A percentile compares a stretch with the other conserved stretches of the same genome.
Evolutionary conservation across 2,113 vertebrate genomes (phyloP).

Genomic region (Zingel zingel): DNA sequence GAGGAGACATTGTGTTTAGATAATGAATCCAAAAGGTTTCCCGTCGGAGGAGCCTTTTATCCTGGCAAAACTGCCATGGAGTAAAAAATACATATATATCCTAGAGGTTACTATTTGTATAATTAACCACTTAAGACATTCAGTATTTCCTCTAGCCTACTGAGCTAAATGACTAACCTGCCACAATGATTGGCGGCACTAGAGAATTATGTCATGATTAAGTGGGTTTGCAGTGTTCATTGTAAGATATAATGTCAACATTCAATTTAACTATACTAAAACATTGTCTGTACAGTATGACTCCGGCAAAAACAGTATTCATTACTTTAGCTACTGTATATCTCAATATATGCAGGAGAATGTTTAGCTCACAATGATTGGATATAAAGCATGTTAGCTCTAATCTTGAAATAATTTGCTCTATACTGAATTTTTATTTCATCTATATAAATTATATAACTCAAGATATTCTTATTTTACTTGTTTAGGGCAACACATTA

Average conservation of each 20-base stretch:
- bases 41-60: no score
- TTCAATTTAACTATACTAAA: constrained; percentile 58
- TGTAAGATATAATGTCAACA: constrained; percentile 60
- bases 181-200: constrained; percentile 67
- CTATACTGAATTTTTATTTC: not conserved
- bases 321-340: no score
- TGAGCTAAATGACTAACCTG: constrained; percentile 74
- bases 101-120: constrained; percentile 29
- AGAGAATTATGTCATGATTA: constrained; percentile 64
- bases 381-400: not conserved
- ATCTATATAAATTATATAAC: not conserved
- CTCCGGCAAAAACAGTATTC: not conserved
- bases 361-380: not conserved
- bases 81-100: constrained; percentile 4
- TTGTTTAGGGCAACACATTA: not conserved
- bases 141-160: constrained; percentile 51
- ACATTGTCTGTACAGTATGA: constrained; percentile 30
- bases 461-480: not conserved
- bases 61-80: not conserved
- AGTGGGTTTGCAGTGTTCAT: constrained; percentile 58
- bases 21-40: no score
- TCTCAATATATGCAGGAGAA: not conserved
- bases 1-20: no score
- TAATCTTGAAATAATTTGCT: not conserved
- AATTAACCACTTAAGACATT: constrained; percentile 51